Base-by-base conservation (phyloP, 2,113 vertebrate genomes). In the Ptychochromis oligacanthus region DNA sequence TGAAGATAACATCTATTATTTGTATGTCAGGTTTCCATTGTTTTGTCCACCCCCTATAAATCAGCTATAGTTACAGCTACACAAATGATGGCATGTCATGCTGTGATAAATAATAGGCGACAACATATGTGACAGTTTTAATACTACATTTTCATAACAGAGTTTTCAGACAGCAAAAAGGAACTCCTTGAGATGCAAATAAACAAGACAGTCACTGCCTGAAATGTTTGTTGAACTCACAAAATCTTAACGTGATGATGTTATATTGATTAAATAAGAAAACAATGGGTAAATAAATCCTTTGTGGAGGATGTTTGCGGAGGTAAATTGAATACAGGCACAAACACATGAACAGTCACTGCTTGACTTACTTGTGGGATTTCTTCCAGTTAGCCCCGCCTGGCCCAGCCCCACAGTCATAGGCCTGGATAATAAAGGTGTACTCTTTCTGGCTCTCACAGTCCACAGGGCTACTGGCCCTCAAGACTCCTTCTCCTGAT, bases 401-500 rank as follows among this genome's bases (percentile, higher is more conserved):
- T 81, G 96, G 94, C 62, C 96, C 96, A 0, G 96, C 94, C 0
- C 98, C 98, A 10, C 98, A 99, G 83, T 99, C 98, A 0, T 99
- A 99, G 36, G 98, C 98, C 93, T 99, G 98, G 92, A 99, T 98
- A 86, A 98, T 96, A 87, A 99, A 99, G 0, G 98, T 99, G 75
- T 99, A 99, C 83, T 99, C 98, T 89, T 98, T 99, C 94, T 99
- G 98, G 74, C 96, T 94, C 88, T 99, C 98, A 89, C 98, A 99
- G 95, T 99, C 98, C 49, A 99, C 96, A n/a, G 97, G 95, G 49
- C 96, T 94, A 74, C 91, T 96, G 81, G 97, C 98, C 60, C 75
- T 95, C 64, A 99, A 95, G 56, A 97, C 95, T 56, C 98, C 98
- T 92, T 99, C 97, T 61, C 98, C 98, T 0, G 98, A 99, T 1